Evolutionary conservation across 2,113 vertebrate genomes (phyloP).

Genomic region (Dolichotis patagonum): DNA sequence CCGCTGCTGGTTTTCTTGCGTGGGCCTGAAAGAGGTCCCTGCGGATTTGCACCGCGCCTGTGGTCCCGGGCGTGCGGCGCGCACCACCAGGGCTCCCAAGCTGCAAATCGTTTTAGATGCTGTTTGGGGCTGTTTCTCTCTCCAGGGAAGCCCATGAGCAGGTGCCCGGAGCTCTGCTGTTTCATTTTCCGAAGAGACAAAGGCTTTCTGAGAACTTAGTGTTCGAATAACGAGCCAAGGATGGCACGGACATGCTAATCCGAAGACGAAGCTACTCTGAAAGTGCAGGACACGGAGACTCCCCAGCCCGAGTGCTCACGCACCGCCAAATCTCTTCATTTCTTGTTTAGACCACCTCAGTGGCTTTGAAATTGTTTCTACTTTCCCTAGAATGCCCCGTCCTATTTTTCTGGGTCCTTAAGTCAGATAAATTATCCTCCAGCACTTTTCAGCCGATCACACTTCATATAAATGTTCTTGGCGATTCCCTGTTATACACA

Average conservation of each 20-base stretch:
- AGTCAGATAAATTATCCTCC: not conserved
- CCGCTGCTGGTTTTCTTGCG: not conserved
- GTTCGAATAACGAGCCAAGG: not conserved
- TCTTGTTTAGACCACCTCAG: not conserved
- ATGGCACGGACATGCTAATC: not conserved
- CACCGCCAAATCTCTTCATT: not conserved
- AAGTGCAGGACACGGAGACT: not conserved
- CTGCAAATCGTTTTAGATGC: not conserved
- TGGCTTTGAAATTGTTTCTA: not conserved
- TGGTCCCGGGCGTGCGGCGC: not conserved
- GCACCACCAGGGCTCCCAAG: not conserved
- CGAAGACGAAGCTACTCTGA: not conserved
- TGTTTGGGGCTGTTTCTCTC: not conserved
- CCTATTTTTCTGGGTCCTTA: not conserved
- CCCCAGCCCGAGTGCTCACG: too few relatives aligned
- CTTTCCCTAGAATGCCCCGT: not conserved
- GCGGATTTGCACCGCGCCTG: not conserved
- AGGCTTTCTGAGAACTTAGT: not conserved
- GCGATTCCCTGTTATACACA: not conserved
- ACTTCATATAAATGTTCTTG: not conserved
- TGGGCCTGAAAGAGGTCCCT: not conserved
- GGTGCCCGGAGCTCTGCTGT: not conserved
- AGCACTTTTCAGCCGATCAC: not conserved
- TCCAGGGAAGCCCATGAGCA: conserved; percentile 2
- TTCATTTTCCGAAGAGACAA: not conserved